Percentiles rank a stretch among this genome's conserved stretches.
Conservation (phyloP, 2,113 vertebrate species). For the Glareola pratincola region DNA sequence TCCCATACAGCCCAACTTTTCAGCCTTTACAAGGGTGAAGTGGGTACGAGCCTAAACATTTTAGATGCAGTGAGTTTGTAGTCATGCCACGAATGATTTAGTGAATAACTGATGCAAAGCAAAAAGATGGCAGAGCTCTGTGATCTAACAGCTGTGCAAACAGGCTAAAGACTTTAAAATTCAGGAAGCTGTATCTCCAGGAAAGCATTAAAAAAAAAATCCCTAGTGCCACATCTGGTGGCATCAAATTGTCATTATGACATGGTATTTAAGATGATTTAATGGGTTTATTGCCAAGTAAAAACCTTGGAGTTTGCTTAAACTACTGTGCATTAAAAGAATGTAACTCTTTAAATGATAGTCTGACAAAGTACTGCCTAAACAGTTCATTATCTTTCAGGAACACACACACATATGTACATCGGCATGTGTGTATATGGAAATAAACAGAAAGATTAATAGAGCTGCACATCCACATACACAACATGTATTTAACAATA, state of each 20-base stretch:
- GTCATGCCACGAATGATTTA: not conserved
- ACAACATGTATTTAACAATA: not conserved
- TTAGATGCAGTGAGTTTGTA: not conserved
- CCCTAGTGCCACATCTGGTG: conserved; percentile 74
- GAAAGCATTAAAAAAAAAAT: conserved; percentile 58
- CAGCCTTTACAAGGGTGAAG: not conserved
- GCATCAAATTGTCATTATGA: conserved; percentile 78
- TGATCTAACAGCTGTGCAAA: conserved; percentile 69
- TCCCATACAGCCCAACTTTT: not conserved
- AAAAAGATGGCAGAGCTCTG: conserved; percentile 19
- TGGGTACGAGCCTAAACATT: not conserved
- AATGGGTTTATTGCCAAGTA: conserved; percentile 69
- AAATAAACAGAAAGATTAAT: not conserved
- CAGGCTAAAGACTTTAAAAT: conserved; percentile 54
- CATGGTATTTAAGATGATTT: conserved; percentile 82
- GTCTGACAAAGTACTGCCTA: conserved; percentile 61
- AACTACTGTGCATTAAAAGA: conserved; percentile 72
- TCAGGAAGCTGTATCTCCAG: conserved; percentile 64
- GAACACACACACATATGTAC: not conserved
- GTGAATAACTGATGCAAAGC: conserved; percentile 11
- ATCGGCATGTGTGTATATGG: not conserved
- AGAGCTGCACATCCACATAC: not conserved
- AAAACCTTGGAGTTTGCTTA: conserved; percentile 74
- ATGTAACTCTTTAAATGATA: conserved; percentile 61
- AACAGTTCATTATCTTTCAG: conserved; percentile 46